Evolutionary conservation across 2,113 vertebrate species (phyloP), one percentile per base, ranked within the genome.

Genomic region (Oreochromis niloticus): DNA sequence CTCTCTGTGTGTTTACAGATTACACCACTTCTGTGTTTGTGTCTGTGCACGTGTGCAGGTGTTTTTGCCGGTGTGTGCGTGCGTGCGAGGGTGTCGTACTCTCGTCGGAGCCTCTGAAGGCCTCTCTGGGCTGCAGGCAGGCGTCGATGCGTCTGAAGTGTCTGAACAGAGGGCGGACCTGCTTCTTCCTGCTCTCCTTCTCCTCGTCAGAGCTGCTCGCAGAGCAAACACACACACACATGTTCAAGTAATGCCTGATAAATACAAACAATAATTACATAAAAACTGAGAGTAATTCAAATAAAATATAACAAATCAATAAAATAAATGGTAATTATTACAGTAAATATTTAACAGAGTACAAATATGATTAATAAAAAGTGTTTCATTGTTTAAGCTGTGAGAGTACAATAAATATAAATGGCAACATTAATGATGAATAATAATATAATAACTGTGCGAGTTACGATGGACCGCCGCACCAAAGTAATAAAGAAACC

Each of bases 81-180:
- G 27, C 24, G 66, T 79, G 78, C 55, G 63, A 34, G 59, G 14
- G 66, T 41, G 82, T 41, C 98, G 93, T 95, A 99, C 98, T 99
- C 94, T 99, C 98, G 34, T 99, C 98, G 0, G 98, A 99, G 82
- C 98, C 98, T 14, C 98, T 97, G 94, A 99, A 99, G 1, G 98
- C 98, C 94, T 99, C 98, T 24, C 98, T 95, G 3, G 98, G 98
- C 95, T 99, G 98, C 92, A 99, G 96, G 83, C 98, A 99, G 86
- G 98, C 98, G 66, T 99, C 98, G 54, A 99, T 99, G 41, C 98
- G 97, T 56, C 98, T 97, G 92, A 99, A 99, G 91, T 99, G 98
- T 86, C 98, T 96, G 94, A 99, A 99, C 3, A 99, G 96, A 1
- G 98, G 98, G 73, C 99, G 98, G 27, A 98, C 98, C 95, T 98